A percentile compares a stretch with the other conserved stretches of the same genome.
Conservation (phyloP, 1,140 invertebrate species). For the Tenebrio molitor region DNA sequence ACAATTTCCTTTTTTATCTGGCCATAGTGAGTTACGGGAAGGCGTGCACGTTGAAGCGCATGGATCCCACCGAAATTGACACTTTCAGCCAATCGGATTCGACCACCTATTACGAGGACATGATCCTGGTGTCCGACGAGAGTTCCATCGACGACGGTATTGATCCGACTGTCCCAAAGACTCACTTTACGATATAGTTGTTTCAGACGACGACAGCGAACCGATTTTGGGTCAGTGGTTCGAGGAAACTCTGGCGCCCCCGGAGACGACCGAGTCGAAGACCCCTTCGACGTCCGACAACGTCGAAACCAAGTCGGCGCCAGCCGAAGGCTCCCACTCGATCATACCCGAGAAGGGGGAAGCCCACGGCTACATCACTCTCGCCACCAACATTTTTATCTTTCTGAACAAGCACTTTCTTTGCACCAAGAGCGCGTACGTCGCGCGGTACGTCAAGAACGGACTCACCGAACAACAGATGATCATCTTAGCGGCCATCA, state of each 20-base stretch:
- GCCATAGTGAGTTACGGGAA: slow-evolving; percentile 92
- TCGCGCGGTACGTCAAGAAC: slow-evolving; percentile 72
- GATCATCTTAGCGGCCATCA: slow-evolving; percentile 84
- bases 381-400: slow-evolving; percentile 83
- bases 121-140: slow-evolving; percentile 90
- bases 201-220: slow-evolving; percentile 87
- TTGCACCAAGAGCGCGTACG: slow-evolving; percentile 72
- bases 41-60: slow-evolving; percentile 85
- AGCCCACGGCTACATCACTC: slow-evolving; percentile 86
- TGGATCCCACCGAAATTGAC: slow-evolving; percentile 82
- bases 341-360: slow-evolving; percentile 92
- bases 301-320: slow-evolving; percentile 63
- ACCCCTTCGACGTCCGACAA: slow-evolving; percentile 68
- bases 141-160: slow-evolving; percentile 87
- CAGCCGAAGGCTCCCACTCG: slow-evolving; percentile 59
- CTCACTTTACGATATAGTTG: too few species aligned
- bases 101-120: slow-evolving; percentile 93
- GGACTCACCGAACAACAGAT: slow-evolving; percentile 82
- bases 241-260: slow-evolving; percentile 89
- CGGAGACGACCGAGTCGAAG: slow-evolving; percentile 76
- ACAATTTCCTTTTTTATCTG: slow-evolving; percentile 87
- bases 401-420: slow-evolving; percentile 76
- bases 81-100: slow-evolving; percentile 90
- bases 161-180: too few species aligned
- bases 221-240: slow-evolving; percentile 93